Evolutionary conservation across 2,797 vertebrate genomes (phyloP).

Genomic region (Micropoecilia bifurca): DNA sequence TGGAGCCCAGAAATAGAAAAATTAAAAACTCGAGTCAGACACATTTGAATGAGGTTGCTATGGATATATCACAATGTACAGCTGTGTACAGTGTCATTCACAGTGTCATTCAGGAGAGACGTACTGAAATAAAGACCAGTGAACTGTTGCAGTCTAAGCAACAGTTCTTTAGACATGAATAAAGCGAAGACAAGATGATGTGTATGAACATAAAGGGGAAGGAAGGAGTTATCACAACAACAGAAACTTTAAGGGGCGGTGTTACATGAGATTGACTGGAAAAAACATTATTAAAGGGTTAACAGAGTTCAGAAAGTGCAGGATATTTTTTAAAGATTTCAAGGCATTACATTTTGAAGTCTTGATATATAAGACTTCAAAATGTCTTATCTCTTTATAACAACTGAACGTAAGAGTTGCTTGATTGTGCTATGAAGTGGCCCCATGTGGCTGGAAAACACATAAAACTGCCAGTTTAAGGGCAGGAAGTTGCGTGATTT

Average conservation of each 20-base stretch:
- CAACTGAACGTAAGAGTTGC: too few relatives aligned
- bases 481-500: not conserved
- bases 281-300: too few relatives aligned
- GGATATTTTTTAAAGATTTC: not conserved
- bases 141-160: not conserved
- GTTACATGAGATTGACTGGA: too few relatives aligned
- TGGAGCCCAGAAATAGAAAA: not conserved
- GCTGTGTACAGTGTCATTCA: not conserved
- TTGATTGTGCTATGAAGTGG: too few relatives aligned
- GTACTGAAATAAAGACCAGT: not conserved
- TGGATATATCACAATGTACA: too few relatives aligned
- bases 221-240: not conserved
- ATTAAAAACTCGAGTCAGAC: not conserved
- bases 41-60: not conserved
- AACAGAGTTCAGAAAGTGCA: not conserved
- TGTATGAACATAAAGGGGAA: not conserved
- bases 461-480: too few relatives aligned
- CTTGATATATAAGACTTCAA: too few relatives aligned
- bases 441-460: too few relatives aligned
- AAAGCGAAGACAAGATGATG: not conserved
- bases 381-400: too few relatives aligned
- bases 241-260: not conserved
- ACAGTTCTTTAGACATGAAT: not conserved
- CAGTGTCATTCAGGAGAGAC: not conserved
- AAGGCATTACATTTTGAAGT: too few relatives aligned